These are phyloP conservation scores for Felis chaus DNA, from an alignment of 2,113 vertebrate genomes.

Conservation along the genomic window DNA sequence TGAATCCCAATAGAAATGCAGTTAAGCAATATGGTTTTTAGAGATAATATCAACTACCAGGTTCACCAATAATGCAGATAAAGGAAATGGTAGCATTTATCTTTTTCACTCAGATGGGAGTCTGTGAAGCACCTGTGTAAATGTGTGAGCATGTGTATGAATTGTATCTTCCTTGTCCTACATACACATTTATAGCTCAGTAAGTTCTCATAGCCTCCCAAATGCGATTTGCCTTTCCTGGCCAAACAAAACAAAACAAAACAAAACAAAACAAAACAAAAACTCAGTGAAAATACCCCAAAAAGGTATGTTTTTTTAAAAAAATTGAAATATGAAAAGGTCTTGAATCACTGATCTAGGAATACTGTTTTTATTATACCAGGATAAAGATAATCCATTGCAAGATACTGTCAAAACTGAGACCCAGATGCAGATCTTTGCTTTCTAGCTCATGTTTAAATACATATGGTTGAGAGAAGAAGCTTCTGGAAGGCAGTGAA, in stretches of 20 bases:
- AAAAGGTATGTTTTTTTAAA: neutral
- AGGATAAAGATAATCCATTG: constrained; percentile 11
- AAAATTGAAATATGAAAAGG: neutral
- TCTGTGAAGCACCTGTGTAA: neutral
- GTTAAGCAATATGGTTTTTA: neutral
- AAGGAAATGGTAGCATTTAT: constrained; percentile 17
- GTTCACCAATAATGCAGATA: constrained; percentile 36
- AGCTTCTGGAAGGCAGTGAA: neutral
- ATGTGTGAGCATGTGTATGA: neutral
- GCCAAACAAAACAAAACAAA: neutral
- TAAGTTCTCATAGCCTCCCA: neutral
- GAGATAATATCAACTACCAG: constrained; percentile 26
- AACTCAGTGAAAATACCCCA: constrained; percentile 8
- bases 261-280: neutral
- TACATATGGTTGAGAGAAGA: neutral
- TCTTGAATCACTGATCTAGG: neutral
- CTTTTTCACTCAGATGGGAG: neutral
- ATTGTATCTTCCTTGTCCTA: neutral
- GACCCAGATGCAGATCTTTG: neutral
- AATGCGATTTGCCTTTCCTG: neutral
- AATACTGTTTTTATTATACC: constrained; percentile 26
- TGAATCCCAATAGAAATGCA: constrained; percentile 41
- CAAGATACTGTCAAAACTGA: neutral
- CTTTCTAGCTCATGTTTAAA: neutral
- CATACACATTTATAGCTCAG: neutral